Conservation (phyloP, 2,888 invertebrate species). For the Strigamia crassipes region DNA sequence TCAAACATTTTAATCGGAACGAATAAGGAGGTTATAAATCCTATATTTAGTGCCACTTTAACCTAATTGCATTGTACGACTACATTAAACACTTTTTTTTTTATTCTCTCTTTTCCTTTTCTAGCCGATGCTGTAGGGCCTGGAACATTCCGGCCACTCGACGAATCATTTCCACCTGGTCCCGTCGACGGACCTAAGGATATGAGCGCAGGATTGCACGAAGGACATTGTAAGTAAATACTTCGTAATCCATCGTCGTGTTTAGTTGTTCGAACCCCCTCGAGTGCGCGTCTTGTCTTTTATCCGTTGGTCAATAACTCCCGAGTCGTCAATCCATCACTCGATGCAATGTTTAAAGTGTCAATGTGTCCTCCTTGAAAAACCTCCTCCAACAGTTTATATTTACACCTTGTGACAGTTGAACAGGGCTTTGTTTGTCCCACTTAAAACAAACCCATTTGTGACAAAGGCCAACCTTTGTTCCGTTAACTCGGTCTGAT, state of each 20-base stretch:
- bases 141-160: conserved; percentile 10
- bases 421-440: background rate
- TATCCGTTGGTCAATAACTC: background rate
- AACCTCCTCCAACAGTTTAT: background rate
- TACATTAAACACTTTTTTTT: no score
- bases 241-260: background rate
- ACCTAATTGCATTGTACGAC: background rate
- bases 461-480: background rate
- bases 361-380: no score
- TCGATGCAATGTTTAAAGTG: no score
- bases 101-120: background rate
- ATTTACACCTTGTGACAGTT: background rate
- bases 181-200: background rate
- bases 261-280: background rate
- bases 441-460: background rate
- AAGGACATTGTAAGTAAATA: background rate
- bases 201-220: background rate
- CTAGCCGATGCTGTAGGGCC: conserved; percentile 7
- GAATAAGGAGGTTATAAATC: background rate
- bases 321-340: background rate
- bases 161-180: background rate
- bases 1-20: background rate
- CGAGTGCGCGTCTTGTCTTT: background rate
- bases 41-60: background rate
- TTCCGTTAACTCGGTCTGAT: background rate